phyloP scores from a whole-genome alignment of 2,888 invertebrate genomes.

The Brassicogethes aeneus region DNA sequence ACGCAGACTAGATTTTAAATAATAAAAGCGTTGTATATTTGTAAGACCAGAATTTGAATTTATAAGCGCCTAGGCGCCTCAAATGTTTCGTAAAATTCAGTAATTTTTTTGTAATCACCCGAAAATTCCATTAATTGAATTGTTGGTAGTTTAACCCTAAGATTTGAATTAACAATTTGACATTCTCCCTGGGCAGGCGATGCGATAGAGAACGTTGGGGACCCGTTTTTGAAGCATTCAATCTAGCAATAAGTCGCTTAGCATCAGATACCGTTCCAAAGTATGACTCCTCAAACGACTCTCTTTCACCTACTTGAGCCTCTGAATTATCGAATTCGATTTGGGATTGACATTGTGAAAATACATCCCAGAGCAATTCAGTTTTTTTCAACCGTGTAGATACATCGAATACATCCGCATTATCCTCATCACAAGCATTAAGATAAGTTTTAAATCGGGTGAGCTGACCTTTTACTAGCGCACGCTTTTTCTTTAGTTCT shows the following conservation, averaged over 20 bases:
- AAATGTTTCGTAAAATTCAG: constrained; percentile 5
- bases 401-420: no score
- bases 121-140: not conserved
- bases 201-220: no score
- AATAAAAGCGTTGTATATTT: constrained; percentile 7
- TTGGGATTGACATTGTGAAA: not conserved
- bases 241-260: not conserved
- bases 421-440: no score
- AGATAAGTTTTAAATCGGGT: no score
- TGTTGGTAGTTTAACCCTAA: not conserved
- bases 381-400: not conserved
- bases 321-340: not conserved
- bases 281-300: not conserved
- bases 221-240: not conserved
- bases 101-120: not conserved
- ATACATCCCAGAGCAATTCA: not conserved
- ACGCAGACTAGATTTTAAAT: constrained; percentile 5
- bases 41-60: not conserved
- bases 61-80: constrained; percentile 3
- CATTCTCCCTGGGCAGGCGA: no score
- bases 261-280: not conserved
- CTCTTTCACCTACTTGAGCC: not conserved
- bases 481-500: no score
- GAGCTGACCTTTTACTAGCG: no score
- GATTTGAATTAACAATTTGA: no score